Base-by-base conservation (phyloP, 2,113 vertebrate genomes). In the Rhineura floridana region DNA sequence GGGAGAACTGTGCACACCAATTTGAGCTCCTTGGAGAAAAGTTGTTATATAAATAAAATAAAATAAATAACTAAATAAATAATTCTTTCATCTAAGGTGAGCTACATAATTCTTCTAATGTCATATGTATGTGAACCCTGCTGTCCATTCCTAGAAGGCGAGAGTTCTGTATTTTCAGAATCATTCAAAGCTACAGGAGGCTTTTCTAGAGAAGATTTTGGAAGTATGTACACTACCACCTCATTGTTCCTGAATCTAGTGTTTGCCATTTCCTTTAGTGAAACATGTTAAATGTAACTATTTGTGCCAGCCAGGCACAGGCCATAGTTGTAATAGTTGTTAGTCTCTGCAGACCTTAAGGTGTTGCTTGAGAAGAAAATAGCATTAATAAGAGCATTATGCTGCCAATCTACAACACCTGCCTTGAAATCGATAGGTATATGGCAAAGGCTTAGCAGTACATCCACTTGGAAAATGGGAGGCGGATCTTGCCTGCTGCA, bases 231-330 rank as follows among this genome's bases (percentile, higher is more conserved):
- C 8, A 36, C n/a, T 13, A 44, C n/a, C 13, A 44, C 77, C 6
- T 59, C 13, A 2, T 44, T 75, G 65, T 17, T 87, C 90, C 81
- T 90, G 90, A 84, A 83, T 25, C 83, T 62, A 59, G 48, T 85
- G 46, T 85, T 92, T 48, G 4, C 72, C 48, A 11, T 6, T 62
- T 69, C 84, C 84, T 65, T 42, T 0, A 23, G 42, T 10, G 52
- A 87, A 82, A 83, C 36, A 25, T 3, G 0, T 39, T 77, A 92
- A 93, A 94, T 73, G 88, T 92, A 90, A 65, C 80, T 81, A 88
- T 83, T 76, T 50, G 92, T 87, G 75, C 90, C 8, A 0, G 1
- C 33, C 85, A 65, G 39, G 8, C 1, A 6, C 33, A 69, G 52
- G 5, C 70, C 17, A 42, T 75, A 19, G 30, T 2, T 13, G 17